phyloP scores from a whole-genome alignment of 2,113 vertebrate genomes.

The Myodes glareolus region DNA sequence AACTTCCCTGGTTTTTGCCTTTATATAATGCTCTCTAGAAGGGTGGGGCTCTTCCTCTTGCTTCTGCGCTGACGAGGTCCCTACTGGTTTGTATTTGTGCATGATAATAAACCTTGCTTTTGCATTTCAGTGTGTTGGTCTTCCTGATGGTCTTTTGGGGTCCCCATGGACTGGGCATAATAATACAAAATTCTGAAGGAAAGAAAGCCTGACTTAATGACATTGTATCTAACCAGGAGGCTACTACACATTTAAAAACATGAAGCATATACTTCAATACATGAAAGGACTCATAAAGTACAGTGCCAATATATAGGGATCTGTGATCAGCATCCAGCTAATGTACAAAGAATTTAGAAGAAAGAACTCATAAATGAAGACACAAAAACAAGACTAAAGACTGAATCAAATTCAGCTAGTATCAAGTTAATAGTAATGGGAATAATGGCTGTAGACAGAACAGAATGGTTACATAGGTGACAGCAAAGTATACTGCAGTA shows the following conservation, averaged over 20 bases:
- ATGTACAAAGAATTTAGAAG: not conserved
- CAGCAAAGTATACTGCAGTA: not conserved
- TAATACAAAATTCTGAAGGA: not conserved
- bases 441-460: not conserved
- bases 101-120: too few species aligned
- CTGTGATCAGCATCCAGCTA: not conserved
- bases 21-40: too few species aligned
- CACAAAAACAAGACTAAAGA: not conserved
- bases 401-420: not conserved
- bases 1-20: too few species aligned
- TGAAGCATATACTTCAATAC: not conserved
- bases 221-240: not conserved
- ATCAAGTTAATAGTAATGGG: not conserved
- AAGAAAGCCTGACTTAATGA: not conserved
- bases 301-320: not conserved
- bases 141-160: too few species aligned
- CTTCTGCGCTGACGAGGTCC: too few species aligned
- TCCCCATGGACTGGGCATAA: too few species aligned
- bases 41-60: too few species aligned
- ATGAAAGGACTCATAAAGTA: not conserved
- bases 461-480: too few species aligned
- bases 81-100: too few species aligned
- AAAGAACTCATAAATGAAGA: not conserved
- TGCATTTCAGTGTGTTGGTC: too few species aligned
- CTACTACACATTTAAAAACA: not conserved